Conservation (phyloP, 1,140 invertebrate genomes). For the Radopholus similis region DNA sequence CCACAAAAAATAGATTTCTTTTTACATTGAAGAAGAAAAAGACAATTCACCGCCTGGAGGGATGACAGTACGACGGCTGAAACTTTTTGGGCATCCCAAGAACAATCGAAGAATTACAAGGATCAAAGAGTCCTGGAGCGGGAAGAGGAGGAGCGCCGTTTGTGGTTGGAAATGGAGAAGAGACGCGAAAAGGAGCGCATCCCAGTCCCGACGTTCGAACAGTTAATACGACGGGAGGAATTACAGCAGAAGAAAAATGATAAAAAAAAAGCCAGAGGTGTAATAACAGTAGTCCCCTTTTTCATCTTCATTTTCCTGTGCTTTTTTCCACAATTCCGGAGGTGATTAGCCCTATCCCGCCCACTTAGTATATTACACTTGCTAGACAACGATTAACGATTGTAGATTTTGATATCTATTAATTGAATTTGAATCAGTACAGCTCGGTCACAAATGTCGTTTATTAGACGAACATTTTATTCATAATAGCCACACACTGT, state of each 20-base stretch:
- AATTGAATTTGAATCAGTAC: no score
- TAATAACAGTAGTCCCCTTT: no score
- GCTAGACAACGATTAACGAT: no score
- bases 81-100: conserved; percentile 9
- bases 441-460: no score
- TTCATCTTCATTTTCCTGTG: no score
- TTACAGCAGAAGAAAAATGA: neutral
- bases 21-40: neutral
- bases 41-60: neutral
- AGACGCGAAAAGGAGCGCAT: neutral
- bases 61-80: conserved; percentile 12
- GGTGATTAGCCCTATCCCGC: no score
- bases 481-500: no score
- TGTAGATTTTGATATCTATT: no score
- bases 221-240: conserved; percentile 5
- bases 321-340: no score
- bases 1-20: neutral
- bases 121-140: conserved; percentile 23
- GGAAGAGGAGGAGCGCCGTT: conserved; percentile 21
- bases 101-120: conserved; percentile 16
- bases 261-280: no score
- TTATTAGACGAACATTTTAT: no score
- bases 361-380: no score
- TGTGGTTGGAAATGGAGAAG: conserved; percentile 28
- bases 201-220: conserved; percentile 40